These are phyloP conservation scores for Dioctria linearis DNA, from an alignment of 2,888 invertebrate species.

Conservation along the genomic window DNA sequence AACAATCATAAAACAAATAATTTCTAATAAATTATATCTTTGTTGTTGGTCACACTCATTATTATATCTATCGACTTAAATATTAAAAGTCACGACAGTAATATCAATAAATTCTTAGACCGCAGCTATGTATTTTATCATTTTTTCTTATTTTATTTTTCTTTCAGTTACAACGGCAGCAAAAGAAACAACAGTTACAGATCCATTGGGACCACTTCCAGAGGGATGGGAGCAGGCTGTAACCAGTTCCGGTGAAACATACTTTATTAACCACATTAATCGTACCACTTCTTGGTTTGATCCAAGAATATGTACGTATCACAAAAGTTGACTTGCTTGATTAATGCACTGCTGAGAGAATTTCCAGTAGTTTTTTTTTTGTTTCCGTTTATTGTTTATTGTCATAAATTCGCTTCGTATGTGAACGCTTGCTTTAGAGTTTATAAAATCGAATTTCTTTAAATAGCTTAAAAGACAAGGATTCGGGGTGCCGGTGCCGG, in stretches of 20 bases:
- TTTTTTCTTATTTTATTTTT: conserved; percentile 10
- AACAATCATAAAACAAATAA: too few species aligned
- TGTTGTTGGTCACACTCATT: too few species aligned
- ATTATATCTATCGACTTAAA: background rate
- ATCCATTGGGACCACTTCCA: conserved; percentile 83
- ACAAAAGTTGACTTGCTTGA: conserved; percentile 59
- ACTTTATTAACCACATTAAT: conserved; percentile 87
- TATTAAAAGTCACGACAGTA: background rate
- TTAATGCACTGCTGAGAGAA: conserved; percentile 36
- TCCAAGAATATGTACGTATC: conserved; percentile 94
- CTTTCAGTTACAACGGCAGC: conserved; percentile 56
- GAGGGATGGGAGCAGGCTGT: conserved; percentile 95
- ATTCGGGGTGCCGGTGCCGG: background rate
- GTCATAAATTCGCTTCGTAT: conserved; percentile 50
- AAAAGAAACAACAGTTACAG: conserved; percentile 61
- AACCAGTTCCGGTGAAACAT: conserved; percentile 90
- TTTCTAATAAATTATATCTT: too few species aligned
- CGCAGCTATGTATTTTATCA: background rate
- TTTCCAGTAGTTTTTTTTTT: conserved; percentile 33
- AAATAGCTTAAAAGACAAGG: conserved; percentile 21
- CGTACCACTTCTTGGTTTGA: conserved; percentile 98
- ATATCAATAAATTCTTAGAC: conserved; percentile 12
- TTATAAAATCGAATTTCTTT: conserved; percentile 45
- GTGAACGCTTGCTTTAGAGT: conserved; percentile 46
- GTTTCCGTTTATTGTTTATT: conserved; percentile 41